These are phyloP conservation scores for Chouioia cunea DNA, from an alignment of 2,888 invertebrate species.

Conservation along the genomic window DNA sequence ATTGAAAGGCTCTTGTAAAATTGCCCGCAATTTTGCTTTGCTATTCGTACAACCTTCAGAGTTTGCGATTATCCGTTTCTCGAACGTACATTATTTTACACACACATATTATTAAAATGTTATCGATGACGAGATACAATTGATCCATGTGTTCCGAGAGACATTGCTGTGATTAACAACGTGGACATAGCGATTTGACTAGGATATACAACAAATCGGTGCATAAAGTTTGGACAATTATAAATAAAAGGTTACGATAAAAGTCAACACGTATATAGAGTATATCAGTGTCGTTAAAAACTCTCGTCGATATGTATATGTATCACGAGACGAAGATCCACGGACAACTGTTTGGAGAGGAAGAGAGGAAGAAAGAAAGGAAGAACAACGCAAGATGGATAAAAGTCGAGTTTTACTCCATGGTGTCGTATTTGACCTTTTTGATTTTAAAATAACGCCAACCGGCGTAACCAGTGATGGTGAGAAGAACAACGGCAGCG, in stretches of 20 bases:
- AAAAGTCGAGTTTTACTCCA: slow-evolving; percentile 75
- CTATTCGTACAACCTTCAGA: slow-evolving; percentile 48
- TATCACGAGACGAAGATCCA: too few relatives aligned
- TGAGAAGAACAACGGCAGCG: slow-evolving; percentile 84
- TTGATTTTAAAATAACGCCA: slow-evolving; percentile 90
- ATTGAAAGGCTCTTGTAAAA: slow-evolving; percentile 35
- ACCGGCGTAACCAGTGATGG: slow-evolving; percentile 86
- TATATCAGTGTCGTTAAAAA: too few relatives aligned
- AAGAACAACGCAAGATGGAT: not conserved
- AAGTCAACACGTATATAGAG: too few relatives aligned
- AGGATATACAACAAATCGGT: too few relatives aligned
- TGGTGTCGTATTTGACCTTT: slow-evolving; percentile 91
- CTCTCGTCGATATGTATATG: too few relatives aligned
- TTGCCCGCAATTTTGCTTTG: slow-evolving; percentile 34
- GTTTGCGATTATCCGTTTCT: slow-evolving; percentile 47
- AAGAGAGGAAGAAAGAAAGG: not conserved
- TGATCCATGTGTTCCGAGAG: slow-evolving; percentile 29
- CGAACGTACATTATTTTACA: slow-evolving; percentile 27
- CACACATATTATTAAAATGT: slow-evolving; percentile 3
- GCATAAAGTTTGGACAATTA: too few relatives aligned
- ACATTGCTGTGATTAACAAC: slow-evolving; percentile 20
- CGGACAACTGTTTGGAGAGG: not conserved
- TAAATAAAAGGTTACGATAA: too few relatives aligned
- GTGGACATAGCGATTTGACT: too few relatives aligned
- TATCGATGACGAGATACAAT: slow-evolving; percentile 23